Evolutionary conservation across 2,113 vertebrate species (phyloP).

Genomic region (human (Homo sapiens)): GRCh38 chr3:157755001-157755500

Average conservation of each 20-base stretch:
- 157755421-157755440: neutral
- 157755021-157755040: conserved; percentile 5
- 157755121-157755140: neutral
- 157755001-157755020: conserved; percentile 35
- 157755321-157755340: conserved; percentile 32
- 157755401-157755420: conserved; percentile 52
- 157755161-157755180: conserved; percentile 33
- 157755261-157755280: neutral
- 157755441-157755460: conserved; percentile 68
- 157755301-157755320: conserved; percentile 56
- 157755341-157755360: conserved; percentile 66
- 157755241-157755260: neutral
- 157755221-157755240: conserved; percentile 51
- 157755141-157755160: neutral
- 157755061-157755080: neutral
- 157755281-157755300: conserved; percentile 43
- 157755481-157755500: conserved; percentile 25
- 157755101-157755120: neutral
- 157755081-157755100: neutral
- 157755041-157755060: neutral
- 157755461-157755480: conserved; percentile 44
- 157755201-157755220: conserved; percentile 44
- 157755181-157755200: conserved; percentile 51
- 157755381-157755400: conserved; percentile 76
- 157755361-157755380: conserved; percentile 55